Evolutionary conservation across 2,888 invertebrate species (phyloP).

Genomic region (Teleiodes luculella): DNA sequence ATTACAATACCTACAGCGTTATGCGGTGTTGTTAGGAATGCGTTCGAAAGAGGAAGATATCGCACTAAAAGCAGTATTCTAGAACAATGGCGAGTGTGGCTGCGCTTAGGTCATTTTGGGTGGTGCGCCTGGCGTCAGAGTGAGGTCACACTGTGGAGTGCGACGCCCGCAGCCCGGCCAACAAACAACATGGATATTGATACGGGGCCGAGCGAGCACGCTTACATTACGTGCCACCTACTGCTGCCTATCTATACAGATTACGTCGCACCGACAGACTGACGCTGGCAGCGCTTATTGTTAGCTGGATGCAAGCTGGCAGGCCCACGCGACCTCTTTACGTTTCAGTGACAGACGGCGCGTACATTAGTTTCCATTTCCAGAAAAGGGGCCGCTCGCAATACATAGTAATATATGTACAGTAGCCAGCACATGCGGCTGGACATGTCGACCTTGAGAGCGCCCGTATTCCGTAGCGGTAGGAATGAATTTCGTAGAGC

Average conservation of each 20-base stretch:
- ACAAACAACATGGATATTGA: conserved; percentile 51
- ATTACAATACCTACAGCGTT: no score
- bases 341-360: conserved; percentile 67
- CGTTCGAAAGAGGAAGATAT: neutral
- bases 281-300: conserved; percentile 55
- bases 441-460: no score
- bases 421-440: no score
- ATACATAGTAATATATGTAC: conserved; percentile 3
- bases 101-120: conserved; percentile 57
- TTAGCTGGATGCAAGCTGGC: conserved; percentile 50
- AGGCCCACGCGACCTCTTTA: conserved; percentile 68
- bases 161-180: conserved; percentile 44
- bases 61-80: neutral
- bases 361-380: conserved; percentile 39
- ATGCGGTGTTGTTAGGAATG: no score
- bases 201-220: conserved; percentile 58
- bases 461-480: no score
- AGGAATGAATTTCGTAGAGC: no score
- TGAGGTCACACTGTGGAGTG: conserved; percentile 60
- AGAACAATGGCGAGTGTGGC: conserved; percentile 21
- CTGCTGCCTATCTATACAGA: conserved; percentile 50
- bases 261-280: conserved; percentile 47
- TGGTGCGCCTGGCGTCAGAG: conserved; percentile 51
- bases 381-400: conserved; percentile 31
- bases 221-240: conserved; percentile 68